A percentile compares a stretch with the other conserved stretches of the same genome.
phyloP scores from a whole-genome alignment of 2,113 vertebrate genomes.

The Hypanus sabinus region DNA sequence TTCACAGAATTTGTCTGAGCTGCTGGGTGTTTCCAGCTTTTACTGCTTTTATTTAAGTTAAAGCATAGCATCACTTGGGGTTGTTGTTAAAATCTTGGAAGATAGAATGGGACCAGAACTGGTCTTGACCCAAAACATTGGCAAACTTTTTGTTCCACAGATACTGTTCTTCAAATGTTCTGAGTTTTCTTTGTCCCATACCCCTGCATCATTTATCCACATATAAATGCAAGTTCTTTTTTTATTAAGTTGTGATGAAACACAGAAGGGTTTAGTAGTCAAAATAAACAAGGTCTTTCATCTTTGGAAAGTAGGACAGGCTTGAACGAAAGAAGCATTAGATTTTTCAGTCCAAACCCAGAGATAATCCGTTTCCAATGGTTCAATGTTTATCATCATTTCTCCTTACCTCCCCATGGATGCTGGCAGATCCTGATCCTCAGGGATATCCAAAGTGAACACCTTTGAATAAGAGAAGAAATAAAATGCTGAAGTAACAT shows the following conservation, averaged over 20 bases:
- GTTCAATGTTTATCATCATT: not conserved
- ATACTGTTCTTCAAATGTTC: no score
- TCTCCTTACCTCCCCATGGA: slow-evolving; percentile 61
- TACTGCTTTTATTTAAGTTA: no score
- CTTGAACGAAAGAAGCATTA: not conserved
- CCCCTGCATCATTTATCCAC: not conserved
- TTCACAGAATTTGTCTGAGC: no score
- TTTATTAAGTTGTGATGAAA: not conserved
- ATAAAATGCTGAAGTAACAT: not conserved
- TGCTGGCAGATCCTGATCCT: slow-evolving; percentile 62
- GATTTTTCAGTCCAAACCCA: not conserved
- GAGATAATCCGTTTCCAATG: not conserved
- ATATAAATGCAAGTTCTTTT: not conserved
- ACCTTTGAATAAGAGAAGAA: slow-evolving; percentile 48
- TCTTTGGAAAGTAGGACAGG: not conserved
- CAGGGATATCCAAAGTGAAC: slow-evolving; percentile 61
- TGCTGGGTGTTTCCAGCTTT: no score
- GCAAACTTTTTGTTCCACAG: no score
- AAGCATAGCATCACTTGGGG: no score
- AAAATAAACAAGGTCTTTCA: no score
- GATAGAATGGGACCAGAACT: no score
- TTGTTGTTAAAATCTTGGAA: no score
- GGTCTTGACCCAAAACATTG: no score
- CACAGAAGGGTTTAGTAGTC: not conserved
- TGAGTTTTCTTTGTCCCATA: no score